These are phyloP conservation scores for Hyperoodon ampullatus DNA, from an alignment of 2,113 vertebrate genomes.

Conservation along the genomic window DNA sequence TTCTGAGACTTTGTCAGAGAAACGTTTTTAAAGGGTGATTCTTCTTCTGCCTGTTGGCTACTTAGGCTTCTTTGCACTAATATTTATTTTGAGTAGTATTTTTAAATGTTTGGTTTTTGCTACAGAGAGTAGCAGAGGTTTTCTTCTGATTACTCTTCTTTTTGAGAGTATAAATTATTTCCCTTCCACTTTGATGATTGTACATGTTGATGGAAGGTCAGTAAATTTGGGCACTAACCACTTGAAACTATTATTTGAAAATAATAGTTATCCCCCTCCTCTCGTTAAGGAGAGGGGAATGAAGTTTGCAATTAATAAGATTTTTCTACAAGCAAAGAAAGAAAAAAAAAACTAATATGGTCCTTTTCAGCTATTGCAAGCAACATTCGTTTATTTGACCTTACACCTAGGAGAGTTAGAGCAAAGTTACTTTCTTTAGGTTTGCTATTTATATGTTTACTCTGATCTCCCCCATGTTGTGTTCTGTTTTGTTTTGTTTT, in stretches of 20 bases:
- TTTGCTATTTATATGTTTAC: not conserved
- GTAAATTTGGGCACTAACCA: not conserved
- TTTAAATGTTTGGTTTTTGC: not conserved
- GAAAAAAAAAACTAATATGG: not conserved
- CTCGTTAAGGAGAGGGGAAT: not conserved
- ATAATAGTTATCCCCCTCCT: not conserved
- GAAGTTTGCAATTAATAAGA: slow-evolving; percentile 14
- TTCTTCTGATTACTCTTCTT: not conserved
- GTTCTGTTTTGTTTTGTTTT: not conserved
- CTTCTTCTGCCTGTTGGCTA: not conserved
- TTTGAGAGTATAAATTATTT: slow-evolving; percentile 33
- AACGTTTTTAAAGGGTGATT: not conserved
- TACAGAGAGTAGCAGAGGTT: not conserved
- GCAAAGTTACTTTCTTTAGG: not conserved
- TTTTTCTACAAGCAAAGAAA: slow-evolving; percentile 16
- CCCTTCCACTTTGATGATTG: not conserved
- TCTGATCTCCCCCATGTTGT: not conserved
- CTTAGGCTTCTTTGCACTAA: not conserved
- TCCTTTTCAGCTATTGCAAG: not conserved
- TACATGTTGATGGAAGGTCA: slow-evolving; percentile 11
- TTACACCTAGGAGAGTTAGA: not conserved
- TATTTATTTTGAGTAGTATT: slow-evolving; percentile 24
- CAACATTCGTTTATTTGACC: not conserved
- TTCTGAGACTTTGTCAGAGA: not conserved
- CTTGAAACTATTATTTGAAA: slow-evolving; percentile 6